Conservation (phyloP, 2,888 invertebrate species). For the Mylabris sibirica region DNA sequence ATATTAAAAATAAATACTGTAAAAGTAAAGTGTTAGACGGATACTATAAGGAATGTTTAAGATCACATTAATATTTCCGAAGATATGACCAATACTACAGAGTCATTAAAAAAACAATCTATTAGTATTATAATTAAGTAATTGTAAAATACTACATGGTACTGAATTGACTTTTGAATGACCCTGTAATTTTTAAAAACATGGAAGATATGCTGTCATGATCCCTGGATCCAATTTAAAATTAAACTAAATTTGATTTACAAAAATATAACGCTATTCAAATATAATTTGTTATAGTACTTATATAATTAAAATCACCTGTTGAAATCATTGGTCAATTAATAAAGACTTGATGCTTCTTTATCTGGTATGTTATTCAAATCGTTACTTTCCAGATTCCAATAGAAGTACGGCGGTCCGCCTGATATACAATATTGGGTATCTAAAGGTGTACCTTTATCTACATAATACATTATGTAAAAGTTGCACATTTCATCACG, state of each 20-base stretch:
- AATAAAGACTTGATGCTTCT: constrained; percentile 70
- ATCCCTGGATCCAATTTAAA: constrained; percentile 4
- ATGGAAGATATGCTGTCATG: constrained; percentile 7
- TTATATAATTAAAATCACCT: background rate
- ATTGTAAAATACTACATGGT: background rate
- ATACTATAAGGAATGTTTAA: background rate
- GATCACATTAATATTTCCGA: constrained; percentile 3
- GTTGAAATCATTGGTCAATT: constrained; percentile 26
- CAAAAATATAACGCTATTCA: background rate
- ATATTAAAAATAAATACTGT: background rate
- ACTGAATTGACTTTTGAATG: background rate
- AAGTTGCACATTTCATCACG: constrained; percentile 96
- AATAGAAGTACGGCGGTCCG: constrained; percentile 87
- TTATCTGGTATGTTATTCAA: constrained; percentile 79
- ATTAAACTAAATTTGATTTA: background rate
- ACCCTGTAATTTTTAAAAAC: background rate
- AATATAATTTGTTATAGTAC: constrained; percentile 1
- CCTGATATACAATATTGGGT: constrained; percentile 83
- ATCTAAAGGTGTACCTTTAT: constrained; percentile 74
- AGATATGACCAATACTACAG: constrained; percentile 1
- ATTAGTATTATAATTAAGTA: too few species aligned
- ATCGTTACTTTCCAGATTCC: constrained; percentile 71
- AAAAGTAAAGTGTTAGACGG: too few species aligned
- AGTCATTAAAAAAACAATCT: background rate
- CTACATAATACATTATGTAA: constrained; percentile 92